Conservation (phyloP, 2,113 vertebrate genomes). For the Tichodroma muraria region DNA sequence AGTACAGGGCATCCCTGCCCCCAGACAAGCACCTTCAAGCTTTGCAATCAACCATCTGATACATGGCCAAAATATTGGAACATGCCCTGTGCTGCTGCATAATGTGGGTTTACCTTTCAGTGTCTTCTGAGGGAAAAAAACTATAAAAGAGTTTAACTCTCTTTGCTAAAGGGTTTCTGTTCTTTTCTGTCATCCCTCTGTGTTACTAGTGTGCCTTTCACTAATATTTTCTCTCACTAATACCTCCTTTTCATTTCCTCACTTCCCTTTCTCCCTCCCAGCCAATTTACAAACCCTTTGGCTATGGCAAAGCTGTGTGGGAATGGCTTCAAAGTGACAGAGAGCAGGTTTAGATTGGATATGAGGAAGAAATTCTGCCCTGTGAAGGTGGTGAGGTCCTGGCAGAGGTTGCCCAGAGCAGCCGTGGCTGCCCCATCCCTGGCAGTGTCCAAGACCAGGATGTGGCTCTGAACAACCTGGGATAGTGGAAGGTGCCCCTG, state of each 20-base stretch:
- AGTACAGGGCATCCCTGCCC: background rate
- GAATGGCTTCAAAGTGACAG: background rate
- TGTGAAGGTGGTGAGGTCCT: background rate
- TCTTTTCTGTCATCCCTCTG: background rate
- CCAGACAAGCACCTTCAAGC: background rate
- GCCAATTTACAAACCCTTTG: background rate
- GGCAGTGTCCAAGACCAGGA: rapidly evolving
- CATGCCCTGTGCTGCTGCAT: background rate
- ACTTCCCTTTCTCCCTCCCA: background rate
- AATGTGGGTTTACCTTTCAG: background rate
- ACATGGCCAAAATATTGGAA: background rate
- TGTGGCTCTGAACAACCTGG: background rate
- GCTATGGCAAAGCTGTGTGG: background rate
- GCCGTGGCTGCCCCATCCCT: background rate
- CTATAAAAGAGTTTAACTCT: background rate
- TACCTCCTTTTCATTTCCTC: background rate
- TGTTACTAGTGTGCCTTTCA: background rate
- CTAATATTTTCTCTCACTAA: background rate
- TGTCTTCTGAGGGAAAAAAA: background rate
- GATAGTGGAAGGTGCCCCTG: background rate
- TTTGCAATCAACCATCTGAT: background rate
- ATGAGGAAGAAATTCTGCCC: rapidly evolving
- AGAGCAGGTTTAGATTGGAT: background rate
- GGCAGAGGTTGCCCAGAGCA: background rate
- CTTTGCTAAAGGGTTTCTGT: background rate